Percentiles rank a stretch among this genome's conserved stretches.
Evolutionary conservation across 2,888 invertebrate species (phyloP).

Genomic region (Autographa gamma): DNA sequence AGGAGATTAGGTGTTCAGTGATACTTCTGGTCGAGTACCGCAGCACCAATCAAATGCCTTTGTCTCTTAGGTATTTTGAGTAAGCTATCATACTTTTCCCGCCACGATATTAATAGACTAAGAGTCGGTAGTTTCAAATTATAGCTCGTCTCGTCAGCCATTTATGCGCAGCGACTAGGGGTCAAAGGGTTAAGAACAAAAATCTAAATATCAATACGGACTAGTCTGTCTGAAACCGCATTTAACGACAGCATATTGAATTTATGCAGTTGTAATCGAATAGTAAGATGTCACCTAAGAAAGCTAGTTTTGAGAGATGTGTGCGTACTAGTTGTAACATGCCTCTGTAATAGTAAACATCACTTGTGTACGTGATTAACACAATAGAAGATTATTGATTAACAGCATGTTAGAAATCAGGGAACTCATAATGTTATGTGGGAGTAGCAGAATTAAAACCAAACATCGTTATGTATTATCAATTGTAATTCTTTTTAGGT

Average conservation of each 20-base stretch:
- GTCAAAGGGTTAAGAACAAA: neutral
- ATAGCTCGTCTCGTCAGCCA: constrained; percentile 4
- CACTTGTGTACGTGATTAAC: too few species aligned
- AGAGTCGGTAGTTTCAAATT: constrained; percentile 2
- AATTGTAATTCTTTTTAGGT: too few species aligned
- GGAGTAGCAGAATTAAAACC: too few species aligned
- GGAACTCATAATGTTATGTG: too few species aligned
- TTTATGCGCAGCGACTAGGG: neutral
- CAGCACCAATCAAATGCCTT: neutral
- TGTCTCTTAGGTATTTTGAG: neutral
- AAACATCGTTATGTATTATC: too few species aligned
- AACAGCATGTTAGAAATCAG: too few species aligned
- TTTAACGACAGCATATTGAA: neutral
- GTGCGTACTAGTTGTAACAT: too few species aligned
- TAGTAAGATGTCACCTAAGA: too few species aligned
- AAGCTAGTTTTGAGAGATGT: too few species aligned
- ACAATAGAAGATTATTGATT: too few species aligned
- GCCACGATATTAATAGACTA: neutral
- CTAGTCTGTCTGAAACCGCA: neutral
- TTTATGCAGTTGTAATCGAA: too few species aligned
- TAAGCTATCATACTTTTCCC: neutral
- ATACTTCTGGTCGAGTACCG: neutral
- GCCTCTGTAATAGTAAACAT: too few species aligned
- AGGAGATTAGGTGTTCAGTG: neutral
- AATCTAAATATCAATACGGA: neutral